A percentile compares a stretch with the other conserved stretches of the same genome.
Evolutionary conservation across 2,888 invertebrate species (phyloP).

Genomic region (Drosophila ezoana): DNA sequence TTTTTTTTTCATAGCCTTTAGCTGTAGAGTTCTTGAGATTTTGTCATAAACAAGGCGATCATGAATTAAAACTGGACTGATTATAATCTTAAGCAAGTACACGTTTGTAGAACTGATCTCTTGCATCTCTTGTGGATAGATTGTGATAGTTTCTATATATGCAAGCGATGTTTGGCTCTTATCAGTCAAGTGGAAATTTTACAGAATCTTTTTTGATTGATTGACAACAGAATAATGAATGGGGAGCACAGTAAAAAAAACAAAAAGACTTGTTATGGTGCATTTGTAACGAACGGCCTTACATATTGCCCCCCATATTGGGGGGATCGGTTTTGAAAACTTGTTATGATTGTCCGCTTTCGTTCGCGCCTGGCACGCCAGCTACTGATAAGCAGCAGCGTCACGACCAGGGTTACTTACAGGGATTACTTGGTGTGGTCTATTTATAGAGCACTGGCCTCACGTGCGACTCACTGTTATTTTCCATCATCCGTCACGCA

Average conservation of each 20-base stretch:
- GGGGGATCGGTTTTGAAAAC: slow-evolving; percentile 4
- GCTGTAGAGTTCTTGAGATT: neutral
- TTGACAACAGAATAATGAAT: slow-evolving; percentile 32
- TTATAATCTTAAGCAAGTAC: neutral
- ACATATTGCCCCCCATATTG: too few relatives aligned
- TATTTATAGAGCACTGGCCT: slow-evolving; percentile 27
- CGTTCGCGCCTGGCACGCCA: slow-evolving; percentile 10
- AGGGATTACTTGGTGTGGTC: neutral
- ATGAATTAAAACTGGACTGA: neutral
- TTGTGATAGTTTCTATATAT: slow-evolving; percentile 3
- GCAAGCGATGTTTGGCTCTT: slow-evolving; percentile 13
- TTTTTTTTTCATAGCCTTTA: neutral
- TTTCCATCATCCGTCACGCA: slow-evolving; percentile 17
- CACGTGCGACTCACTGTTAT: slow-evolving; percentile 41
- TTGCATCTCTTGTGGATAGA: slow-evolving; percentile 23
- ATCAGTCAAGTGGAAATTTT: slow-evolving; percentile 53
- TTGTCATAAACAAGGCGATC: neutral
- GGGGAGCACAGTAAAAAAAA: neutral
- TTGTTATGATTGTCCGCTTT: slow-evolving; percentile 11
- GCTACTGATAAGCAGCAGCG: slow-evolving; percentile 13
- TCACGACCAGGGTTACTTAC: neutral
- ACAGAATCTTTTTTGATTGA: slow-evolving; percentile 30
- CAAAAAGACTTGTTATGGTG: slow-evolving; percentile 1
- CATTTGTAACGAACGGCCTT: slow-evolving; percentile 1
- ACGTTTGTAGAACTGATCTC: neutral